Evolutionary conservation across 64 coral and sea anemone species (phyloP), one percentile per base, ranked within the genome.

Genomic region (Catalaphyllia jardinei): DNA sequence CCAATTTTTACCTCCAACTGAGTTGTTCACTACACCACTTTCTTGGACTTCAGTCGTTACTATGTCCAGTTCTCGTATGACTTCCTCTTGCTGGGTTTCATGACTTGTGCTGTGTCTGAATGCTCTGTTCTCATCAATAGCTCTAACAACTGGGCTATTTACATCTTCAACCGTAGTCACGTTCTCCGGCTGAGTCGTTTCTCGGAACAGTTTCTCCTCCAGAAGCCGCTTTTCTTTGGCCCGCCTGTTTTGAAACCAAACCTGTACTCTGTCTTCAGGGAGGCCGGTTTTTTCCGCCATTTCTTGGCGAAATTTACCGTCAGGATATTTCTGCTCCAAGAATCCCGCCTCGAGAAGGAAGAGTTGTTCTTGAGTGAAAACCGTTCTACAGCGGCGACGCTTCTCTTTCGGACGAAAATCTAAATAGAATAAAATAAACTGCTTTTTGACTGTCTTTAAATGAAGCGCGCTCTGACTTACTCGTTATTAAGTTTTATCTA

Each of bases 161-260:
- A 22, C 28, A 52, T 60, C 28, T 60, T 75, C 86, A 16, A 24
- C 27, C 11, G n/a, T 75, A 35, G 42, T 87, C 49, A 57, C 24
- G 15, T 90, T 52, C 28, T 38, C 65, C 28, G 42, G 67, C 6
- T 62, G 38, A 57, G 15, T 57, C 20, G n/a, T 73, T 60, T 92
- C 78, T 50, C 31, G 79, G n/a, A 92, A 71, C 22, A 92, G 3
- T 52, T 81, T 96, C 52, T 96, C 95, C 17, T 93, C 95, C 20
- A 92, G 8, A 33, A 87, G 69, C 33, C 95, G 82, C 77, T 96
- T 96, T 87, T 96, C 95, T 75, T 96, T 96, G 4, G 95, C 95
- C 0, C 95, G 92, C 64, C 95, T 93, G 85, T 96, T 96, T 67
- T 96, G 95, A 77, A 96, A 96, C 95, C 95, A 96, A 71, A 96